Conservation (phyloP, 2,797 vertebrate species). For the Rhodeus uyekii region DNA sequence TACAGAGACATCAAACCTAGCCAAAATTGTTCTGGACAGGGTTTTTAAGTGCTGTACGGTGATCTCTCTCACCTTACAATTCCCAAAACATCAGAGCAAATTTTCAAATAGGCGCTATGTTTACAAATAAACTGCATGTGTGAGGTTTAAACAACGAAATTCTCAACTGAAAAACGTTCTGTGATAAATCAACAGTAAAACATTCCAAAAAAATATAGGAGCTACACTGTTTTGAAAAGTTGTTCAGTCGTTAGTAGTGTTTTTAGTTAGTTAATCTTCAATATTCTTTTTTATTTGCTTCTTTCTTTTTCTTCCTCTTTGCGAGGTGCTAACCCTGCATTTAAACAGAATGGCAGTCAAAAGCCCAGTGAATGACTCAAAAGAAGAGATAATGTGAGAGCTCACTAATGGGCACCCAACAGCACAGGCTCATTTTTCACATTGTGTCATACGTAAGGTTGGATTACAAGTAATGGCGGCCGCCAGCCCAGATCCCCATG, state of each 20-base stretch:
- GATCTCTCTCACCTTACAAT: not conserved
- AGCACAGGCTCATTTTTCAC: slow-evolving; percentile 99
- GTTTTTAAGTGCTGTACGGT: not conserved
- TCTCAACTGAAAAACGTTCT: not conserved
- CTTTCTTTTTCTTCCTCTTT: not conserved
- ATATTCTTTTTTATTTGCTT: not conserved
- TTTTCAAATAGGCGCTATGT: not conserved
- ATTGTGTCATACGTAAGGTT: slow-evolving; percentile 98
- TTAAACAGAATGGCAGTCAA: slow-evolving; percentile 79
- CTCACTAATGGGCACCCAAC: slow-evolving; percentile 99
- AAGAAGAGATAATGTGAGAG: slow-evolving; percentile 92
- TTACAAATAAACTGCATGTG: not conserved
- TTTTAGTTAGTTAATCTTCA: not conserved
- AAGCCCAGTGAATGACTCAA: slow-evolving; percentile 83
- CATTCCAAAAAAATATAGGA: too few species aligned
- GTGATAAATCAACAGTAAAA: not conserved
- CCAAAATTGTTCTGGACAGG: not conserved
- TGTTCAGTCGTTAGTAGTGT: not conserved
- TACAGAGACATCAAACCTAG: not conserved
- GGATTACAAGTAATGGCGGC: slow-evolving; percentile 96
- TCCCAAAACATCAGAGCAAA: not conserved
- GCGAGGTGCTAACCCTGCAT: slow-evolving; percentile 73
- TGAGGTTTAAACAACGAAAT: not conserved
- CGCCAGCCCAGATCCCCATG: slow-evolving; percentile 89
- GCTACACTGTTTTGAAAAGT: too few species aligned